A percentile compares a stretch with the other conserved stretches of the same genome.
Conservation (phyloP, 1,140 invertebrate genomes). For the Ips nitidus region DNA sequence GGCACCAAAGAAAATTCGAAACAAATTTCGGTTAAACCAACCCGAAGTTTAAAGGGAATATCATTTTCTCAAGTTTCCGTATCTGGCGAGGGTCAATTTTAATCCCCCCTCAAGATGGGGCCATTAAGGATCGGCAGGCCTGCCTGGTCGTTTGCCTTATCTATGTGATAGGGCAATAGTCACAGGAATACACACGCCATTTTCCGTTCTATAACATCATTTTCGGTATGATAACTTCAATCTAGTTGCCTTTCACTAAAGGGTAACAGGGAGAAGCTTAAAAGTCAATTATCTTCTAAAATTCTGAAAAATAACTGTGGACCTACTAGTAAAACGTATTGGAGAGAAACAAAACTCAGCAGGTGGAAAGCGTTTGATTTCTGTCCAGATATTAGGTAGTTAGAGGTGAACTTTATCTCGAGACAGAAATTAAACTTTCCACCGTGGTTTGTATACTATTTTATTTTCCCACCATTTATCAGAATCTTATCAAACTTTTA, state of each 20-base stretch:
- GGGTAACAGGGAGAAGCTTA: too few species aligned
- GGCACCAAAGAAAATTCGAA: constrained; percentile 1
- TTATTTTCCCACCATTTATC: too few species aligned
- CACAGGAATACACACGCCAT: constrained; percentile 27
- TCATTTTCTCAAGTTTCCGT: constrained; percentile 22
- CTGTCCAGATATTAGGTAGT: too few species aligned
- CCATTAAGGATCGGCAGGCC: constrained; percentile 19
- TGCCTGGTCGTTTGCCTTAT: constrained; percentile 26
- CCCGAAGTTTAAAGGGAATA: constrained; percentile 4
- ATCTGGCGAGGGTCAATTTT: constrained; percentile 21
- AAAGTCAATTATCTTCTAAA: too few species aligned
- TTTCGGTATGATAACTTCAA: constrained; percentile 12
- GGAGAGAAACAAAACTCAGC: too few species aligned
- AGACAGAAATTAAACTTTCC: too few species aligned
- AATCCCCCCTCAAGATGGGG: constrained; percentile 21
- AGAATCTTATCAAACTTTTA: too few species aligned
- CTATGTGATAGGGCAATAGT: constrained; percentile 20
- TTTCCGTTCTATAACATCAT: constrained; percentile 16
- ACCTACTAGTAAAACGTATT: too few species aligned
- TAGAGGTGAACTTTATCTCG: too few species aligned
- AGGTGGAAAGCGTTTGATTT: too few species aligned
- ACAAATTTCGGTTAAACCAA: background rate
- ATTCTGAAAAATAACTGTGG: too few species aligned
- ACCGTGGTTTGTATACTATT: too few species aligned
- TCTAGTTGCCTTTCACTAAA: background rate